Conservation (phyloP, 2,888 invertebrate genomes). For the Hirtodrosophila duncani region DNA sequence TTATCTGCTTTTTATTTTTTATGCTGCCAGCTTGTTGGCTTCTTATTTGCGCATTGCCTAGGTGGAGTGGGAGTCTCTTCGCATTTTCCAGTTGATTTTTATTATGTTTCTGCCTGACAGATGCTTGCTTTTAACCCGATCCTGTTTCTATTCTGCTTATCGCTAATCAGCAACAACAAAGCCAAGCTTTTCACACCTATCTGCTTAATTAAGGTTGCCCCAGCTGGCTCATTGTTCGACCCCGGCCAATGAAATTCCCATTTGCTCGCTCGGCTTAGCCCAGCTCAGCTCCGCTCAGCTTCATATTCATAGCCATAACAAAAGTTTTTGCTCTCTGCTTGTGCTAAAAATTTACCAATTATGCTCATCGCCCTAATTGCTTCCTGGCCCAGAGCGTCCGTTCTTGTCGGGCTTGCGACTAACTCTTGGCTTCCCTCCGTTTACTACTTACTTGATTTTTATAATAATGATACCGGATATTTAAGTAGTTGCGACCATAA, state of each 20-base stretch:
- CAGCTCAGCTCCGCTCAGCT: background rate
- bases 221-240: no score
- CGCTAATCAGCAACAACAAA: slow-evolving; percentile 36
- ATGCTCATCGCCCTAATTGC: slow-evolving; percentile 62
- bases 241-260: no score
- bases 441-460: slow-evolving; percentile 50
- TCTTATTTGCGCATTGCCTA: slow-evolving; percentile 47
- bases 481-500: slow-evolving; percentile 65
- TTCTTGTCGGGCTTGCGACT: background rate
- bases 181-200: slow-evolving; percentile 37
- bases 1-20: slow-evolving; percentile 60
- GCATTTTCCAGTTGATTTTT: slow-evolving; percentile 45
- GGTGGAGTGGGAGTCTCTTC: no score
- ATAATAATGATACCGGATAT: slow-evolving; percentile 70
- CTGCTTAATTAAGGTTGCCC: no score
- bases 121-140: slow-evolving; percentile 17
- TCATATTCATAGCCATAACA: slow-evolving; percentile 1
- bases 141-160: no score
- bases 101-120: slow-evolving; percentile 24
- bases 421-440: background rate
- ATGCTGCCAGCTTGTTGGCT: slow-evolving; percentile 19
- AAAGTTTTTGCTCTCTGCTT: slow-evolving; percentile 24
- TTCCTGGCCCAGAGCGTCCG: slow-evolving; percentile 56
- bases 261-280: slow-evolving; percentile 6
- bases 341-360: slow-evolving; percentile 55